phyloP scores from a whole-genome alignment of 1,140 invertebrate genomes.

The Megathymus violae region DNA sequence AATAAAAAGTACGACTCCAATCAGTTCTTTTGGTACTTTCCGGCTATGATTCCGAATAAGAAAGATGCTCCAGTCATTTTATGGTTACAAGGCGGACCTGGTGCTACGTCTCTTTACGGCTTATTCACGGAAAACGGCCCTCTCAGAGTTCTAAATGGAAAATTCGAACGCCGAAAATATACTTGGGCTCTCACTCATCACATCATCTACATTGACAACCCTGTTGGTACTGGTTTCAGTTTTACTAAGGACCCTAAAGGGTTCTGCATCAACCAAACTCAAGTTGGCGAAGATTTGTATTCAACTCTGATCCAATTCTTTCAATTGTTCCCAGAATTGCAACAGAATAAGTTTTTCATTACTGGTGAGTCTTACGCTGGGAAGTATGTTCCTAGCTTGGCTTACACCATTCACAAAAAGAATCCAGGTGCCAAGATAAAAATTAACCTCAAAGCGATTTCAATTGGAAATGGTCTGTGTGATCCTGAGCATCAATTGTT shows the following conservation, averaged over 20 bases:
- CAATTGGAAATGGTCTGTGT: slow-evolving; percentile 93
- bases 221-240: slow-evolving; percentile 92
- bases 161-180: slow-evolving; percentile 84
- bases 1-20: slow-evolving; percentile 88
- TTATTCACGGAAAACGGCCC: slow-evolving; percentile 94
- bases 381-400: slow-evolving; percentile 92
- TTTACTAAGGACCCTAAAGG: slow-evolving; percentile 87
- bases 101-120: slow-evolving; percentile 91
- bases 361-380: slow-evolving; percentile 95
- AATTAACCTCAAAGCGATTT: slow-evolving; percentile 89
- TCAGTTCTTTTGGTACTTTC: slow-evolving; percentile 92
- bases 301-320: slow-evolving; percentile 89
- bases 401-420: slow-evolving; percentile 89
- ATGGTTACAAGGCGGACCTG: slow-evolving; percentile 93
- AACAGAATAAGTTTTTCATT: slow-evolving; percentile 89
- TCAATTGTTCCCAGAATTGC: slow-evolving; percentile 87
- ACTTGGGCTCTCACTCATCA: slow-evolving; percentile 91
- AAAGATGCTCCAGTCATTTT: slow-evolving; percentile 87
- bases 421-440: slow-evolving; percentile 82
- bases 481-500: slow-evolving; percentile 92
- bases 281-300: slow-evolving; percentile 88
- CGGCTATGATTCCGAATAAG: slow-evolving; percentile 82
- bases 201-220: slow-evolving; percentile 94
- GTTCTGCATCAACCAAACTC: slow-evolving; percentile 86
- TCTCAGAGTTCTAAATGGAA: slow-evolving; percentile 75